Evolutionary conservation across 2,113 vertebrate species (phyloP), one percentile per base, ranked within the genome.

Genomic region (Nothocercus julius): DNA sequence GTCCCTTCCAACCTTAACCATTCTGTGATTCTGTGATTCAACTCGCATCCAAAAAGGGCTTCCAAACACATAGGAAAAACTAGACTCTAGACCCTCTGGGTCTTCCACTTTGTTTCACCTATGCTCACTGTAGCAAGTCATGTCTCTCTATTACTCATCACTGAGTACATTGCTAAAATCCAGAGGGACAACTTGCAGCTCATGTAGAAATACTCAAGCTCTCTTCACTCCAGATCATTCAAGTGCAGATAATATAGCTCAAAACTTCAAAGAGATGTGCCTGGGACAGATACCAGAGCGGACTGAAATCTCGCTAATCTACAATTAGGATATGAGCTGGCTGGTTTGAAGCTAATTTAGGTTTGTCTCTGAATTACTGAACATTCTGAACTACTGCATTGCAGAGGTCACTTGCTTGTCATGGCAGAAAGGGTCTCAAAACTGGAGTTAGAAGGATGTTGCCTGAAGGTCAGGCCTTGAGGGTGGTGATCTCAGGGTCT

Each of bases 391-490:
- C 18, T 58, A 32, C 30, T 58, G 11, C 56, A 56, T 13, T 67
- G 47, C 24, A 76, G 45, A 76, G 79, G 11, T 73, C 13, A 8
- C 17, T 63, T 54, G 11, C 21, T 53, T 83, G 7, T 51, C 38
- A 42, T 47, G 34, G 36, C 11, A 56, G 17, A 63, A 62, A 72
- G 22, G 11, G 10, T 77, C 34, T 87, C 66, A 73, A 82, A 63
- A 40, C 10, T 45, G 24, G 13, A 63, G 16, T 32, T 17, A 56
- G 25, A 51, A 74, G 6, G 51, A 38, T 53, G 8, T 5, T 32
- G 25, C 3, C 1, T n/a, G 13, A 13, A 28, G 3, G 18, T n/a
- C 59, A 34, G 24, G 11, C 5, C 1, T 22, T 72, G 20, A 2
- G 4, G 2, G 5, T 38, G 44, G 24, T 66, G 22, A 5, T 36